These are phyloP conservation scores for Beris morrisii DNA, from an alignment of 2,888 invertebrate genomes.

Conservation along the genomic window DNA sequence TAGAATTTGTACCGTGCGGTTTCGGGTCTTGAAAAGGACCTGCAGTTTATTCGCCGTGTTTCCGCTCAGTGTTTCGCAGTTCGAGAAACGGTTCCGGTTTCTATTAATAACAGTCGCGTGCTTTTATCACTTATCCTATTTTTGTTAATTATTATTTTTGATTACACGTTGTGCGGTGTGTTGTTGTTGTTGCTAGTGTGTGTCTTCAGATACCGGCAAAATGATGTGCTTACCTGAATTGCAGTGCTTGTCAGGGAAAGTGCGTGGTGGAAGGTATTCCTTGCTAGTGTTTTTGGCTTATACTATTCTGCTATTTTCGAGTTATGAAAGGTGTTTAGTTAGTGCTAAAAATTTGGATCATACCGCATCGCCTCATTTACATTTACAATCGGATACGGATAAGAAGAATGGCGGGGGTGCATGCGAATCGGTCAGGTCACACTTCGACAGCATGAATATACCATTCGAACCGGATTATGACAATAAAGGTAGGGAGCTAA, in stretches of 20 bases:
- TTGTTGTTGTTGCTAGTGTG: not conserved
- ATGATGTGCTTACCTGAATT: conserved; percentile 6
- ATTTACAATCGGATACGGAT: not conserved
- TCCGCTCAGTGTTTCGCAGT: no score
- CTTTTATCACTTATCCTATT: no score
- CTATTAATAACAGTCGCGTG: no score
- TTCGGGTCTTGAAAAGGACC: no score
- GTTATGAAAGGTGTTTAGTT: conserved; percentile 18
- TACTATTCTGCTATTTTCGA: conserved; percentile 1
- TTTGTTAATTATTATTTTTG: no score
- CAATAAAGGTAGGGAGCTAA: conserved; percentile 16
- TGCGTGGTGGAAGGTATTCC: not conserved
- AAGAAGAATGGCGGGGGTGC: not conserved
- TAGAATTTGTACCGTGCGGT: no score
- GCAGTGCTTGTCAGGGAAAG: not conserved
- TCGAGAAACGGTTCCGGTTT: no score
- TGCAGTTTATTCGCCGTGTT: no score
- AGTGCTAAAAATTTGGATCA: conserved; percentile 27
- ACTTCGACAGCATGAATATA: conserved; percentile 26
- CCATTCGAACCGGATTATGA: conserved; percentile 25
- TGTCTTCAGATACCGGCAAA: conserved; percentile 11
- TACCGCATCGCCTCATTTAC: conserved; percentile 10
- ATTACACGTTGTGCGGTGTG: no score
- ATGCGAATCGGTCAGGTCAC: conserved; percentile 17
- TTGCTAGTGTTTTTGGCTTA: conserved; percentile 1